phyloP scores from a whole-genome alignment of 2,888 invertebrate species.

The Phyto melanocephala region DNA sequence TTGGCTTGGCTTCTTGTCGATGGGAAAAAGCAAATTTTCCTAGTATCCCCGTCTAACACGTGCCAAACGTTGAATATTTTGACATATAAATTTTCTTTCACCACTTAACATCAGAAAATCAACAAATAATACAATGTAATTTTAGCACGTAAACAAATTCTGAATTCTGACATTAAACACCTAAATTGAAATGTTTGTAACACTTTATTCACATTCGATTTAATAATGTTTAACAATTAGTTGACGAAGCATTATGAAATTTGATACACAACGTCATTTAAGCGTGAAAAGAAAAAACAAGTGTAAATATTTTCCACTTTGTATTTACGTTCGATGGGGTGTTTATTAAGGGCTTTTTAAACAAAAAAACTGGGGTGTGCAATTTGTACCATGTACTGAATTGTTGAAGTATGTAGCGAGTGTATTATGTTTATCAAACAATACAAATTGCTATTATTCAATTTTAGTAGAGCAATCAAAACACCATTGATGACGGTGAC shows the following conservation, averaged over 20 bases:
- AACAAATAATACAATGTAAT: no score
- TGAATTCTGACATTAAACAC: conserved; percentile 23
- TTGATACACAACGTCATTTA: conserved; percentile 41
- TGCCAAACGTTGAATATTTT: no score
- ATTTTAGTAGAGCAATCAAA: conserved; percentile 28
- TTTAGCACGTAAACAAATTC: conserved; percentile 53
- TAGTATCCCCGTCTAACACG: no score
- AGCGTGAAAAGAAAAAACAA: conserved; percentile 46
- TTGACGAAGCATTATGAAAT: conserved; percentile 58
- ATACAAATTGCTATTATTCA: conserved; percentile 46
- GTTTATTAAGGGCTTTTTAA: not conserved
- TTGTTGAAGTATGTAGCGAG: not conserved
- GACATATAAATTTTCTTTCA: no score
- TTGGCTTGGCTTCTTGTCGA: no score
- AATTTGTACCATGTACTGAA: not conserved
- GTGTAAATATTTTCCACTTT: conserved; percentile 48
- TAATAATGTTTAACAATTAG: conserved; percentile 51
- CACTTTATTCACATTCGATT: conserved; percentile 16
- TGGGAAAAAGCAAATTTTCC: no score
- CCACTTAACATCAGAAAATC: no score
- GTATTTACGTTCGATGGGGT: not conserved
- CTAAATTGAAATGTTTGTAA: conserved; percentile 40
- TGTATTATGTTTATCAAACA: not conserved
- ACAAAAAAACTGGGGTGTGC: not conserved
- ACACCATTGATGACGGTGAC: conserved; percentile 30